These are phyloP conservation scores for Globodera rostochiensis DNA, from an alignment of 1,140 invertebrate species.

Conservation along the genomic window DNA sequence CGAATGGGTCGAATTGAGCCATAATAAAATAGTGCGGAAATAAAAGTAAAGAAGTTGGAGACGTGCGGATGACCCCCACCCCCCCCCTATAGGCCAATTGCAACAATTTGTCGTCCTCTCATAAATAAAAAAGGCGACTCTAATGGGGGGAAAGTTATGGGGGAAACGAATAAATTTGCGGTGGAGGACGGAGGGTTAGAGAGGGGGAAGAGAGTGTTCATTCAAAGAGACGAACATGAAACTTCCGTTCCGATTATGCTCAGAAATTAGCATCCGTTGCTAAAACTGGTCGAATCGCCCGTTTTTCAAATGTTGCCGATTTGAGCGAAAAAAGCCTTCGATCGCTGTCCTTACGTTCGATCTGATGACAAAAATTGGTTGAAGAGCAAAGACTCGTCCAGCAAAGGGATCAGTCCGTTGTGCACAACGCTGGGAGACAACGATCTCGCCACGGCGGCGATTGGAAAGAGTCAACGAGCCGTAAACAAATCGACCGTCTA, in stretches of 20 bases:
- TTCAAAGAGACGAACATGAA: background rate
- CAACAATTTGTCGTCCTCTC: background rate
- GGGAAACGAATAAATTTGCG: background rate
- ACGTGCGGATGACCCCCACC: background rate
- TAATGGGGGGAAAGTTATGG: too few species aligned
- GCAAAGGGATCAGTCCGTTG: background rate
- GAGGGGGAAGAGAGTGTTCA: background rate
- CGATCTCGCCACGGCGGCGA: background rate
- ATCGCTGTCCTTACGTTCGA: background rate
- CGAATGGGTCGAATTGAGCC: background rate
- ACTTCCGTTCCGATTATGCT: background rate
- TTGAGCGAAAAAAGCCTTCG: background rate
- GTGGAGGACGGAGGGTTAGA: background rate
- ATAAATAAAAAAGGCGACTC: background rate
- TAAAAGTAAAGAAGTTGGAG: background rate
- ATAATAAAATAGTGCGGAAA: background rate
- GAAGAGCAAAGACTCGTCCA: background rate
- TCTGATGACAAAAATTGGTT: background rate
- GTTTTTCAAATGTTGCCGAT: background rate
- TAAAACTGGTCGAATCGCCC: background rate
- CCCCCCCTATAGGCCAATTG: background rate
- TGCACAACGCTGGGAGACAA: background rate
- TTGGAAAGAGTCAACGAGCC: slow-evolving; percentile 11
- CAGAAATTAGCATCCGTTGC: background rate
- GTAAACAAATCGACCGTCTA: slow-evolving; percentile 27